Base-by-base conservation (phyloP, 2,113 vertebrate species). In the Gobio gobio region DNA sequence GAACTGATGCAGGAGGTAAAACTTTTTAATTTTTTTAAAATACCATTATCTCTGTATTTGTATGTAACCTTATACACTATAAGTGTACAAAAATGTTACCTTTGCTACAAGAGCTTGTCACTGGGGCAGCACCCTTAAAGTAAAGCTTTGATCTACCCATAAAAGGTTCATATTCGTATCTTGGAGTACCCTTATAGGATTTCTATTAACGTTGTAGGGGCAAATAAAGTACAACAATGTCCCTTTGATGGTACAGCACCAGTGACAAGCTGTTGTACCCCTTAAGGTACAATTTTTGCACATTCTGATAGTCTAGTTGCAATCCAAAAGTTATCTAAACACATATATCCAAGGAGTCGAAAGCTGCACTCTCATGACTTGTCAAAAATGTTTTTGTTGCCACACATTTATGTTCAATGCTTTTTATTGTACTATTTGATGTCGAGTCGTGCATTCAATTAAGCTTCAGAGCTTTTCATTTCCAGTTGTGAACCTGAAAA, bases 361-460 rank as follows among this genome's bases (percentile, higher is more conserved):
- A 40, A 78, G 12, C 54, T 40, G 20, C 20, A 78, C 20, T 40
- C 33, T 20, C 18, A 22, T 36, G 8, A 6, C 29, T 58, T 43
- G 26, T 54, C 24, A 43, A 43, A 58, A 14, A n/a, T n/a, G 18
- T 40, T 24, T 78, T 78, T 40, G 61, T 43, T 78, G 77, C 13
- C 54, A 58, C 51, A 13, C 10, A 49, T 72, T 56, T 56, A 29
- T 20, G 26, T 77, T 77, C 74, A 77, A 0, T 40, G 10, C 5
- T 59, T 59, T 59, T 78, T 24, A 78, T 78, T 78, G 20, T 43
- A 59, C 16, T 22, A 24, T 61, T 61, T 78, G 54, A 78, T 12
- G 51, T 58, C 14, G 4, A 77, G 16, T 56, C 26, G 36, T n/a
- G 12, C 18, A 58, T 9, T 77, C 75, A 54, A 13, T 33, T 29